Evolutionary conservation across 1,140 invertebrate genomes (phyloP).

Genomic region (Drosophila tani): DNA sequence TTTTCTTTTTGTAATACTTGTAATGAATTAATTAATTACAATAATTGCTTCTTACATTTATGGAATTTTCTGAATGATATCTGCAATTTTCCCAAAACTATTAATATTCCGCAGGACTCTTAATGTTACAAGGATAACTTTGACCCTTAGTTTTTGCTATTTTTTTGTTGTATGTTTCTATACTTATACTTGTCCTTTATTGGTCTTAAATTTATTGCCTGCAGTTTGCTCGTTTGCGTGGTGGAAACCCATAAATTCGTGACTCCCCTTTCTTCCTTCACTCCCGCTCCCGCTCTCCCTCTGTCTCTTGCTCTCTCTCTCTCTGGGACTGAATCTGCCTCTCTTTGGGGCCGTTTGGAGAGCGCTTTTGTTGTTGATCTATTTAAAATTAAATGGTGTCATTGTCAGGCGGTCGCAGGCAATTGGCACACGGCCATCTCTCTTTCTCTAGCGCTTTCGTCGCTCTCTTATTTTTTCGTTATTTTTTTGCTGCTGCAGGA

Average conservation of each 20-base stretch:
- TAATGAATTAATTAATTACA: no score
- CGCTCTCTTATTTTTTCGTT: not conserved
- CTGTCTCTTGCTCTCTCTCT: not conserved
- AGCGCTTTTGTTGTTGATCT: conserved; percentile 54
- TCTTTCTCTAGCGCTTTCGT: not conserved
- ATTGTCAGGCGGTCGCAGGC: conserved; percentile 55
- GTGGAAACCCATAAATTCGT: conserved; percentile 59
- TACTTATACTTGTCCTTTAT: conserved; percentile 37
- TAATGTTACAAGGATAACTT: conserved; percentile 10
- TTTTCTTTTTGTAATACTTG: not conserved
- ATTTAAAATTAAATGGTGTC: conserved; percentile 73
- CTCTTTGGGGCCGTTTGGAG: not conserved
- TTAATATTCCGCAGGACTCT: not conserved
- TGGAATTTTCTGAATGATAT: not conserved
- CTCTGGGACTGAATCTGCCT: no score
- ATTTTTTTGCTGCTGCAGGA: conserved; percentile 15
- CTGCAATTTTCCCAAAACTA: not conserved
- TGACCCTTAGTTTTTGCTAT: conserved; percentile 5
- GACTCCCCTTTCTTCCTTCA: conserved; percentile 11
- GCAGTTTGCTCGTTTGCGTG: conserved; percentile 56
- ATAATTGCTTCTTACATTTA: no score
- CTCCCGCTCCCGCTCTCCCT: not conserved
- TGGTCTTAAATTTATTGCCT: conserved; percentile 57
- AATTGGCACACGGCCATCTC: conserved; percentile 34
- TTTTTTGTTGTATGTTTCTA: conserved; percentile 34